Evolutionary conservation across 1,140 invertebrate genomes (phyloP).

Genomic region (Hydropsyche tenuis): DNA sequence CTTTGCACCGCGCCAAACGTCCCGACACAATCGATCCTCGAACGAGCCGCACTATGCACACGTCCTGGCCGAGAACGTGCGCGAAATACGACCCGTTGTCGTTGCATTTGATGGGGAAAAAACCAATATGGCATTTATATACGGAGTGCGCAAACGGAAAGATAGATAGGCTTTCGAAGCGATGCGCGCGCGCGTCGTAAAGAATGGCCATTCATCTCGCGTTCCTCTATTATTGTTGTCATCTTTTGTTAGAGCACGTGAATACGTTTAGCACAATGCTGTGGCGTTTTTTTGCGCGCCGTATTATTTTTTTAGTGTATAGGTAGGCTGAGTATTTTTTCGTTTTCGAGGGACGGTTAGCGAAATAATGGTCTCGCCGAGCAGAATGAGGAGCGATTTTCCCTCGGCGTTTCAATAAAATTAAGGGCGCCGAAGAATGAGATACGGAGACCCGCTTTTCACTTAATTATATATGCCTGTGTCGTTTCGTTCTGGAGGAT

Average conservation of each 20-base stretch:
- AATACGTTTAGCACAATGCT: conserved; percentile 18
- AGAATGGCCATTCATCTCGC: background rate
- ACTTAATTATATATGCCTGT: conserved; percentile 19
- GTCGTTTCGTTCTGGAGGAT: background rate
- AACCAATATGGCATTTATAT: no score
- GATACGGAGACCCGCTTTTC: conserved; percentile 16
- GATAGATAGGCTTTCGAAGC: no score
- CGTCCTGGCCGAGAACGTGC: no score
- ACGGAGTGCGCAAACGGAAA: no score
- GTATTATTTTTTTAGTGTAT: no score
- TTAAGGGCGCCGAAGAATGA: conserved; percentile 5
- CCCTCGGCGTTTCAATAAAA: conserved; percentile 9
- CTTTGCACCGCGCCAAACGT: no score
- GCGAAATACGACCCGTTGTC: no score
- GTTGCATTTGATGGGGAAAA: no score
- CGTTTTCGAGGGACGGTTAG: conserved; percentile 10
- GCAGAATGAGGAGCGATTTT: background rate
- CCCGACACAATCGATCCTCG: no score
- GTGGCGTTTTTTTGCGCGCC: background rate
- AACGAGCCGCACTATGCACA: no score
- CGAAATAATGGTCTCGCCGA: conserved; percentile 5
- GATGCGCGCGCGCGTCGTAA: background rate
- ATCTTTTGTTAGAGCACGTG: conserved; percentile 22
- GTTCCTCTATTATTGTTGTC: conserved; percentile 3
- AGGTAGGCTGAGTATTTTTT: no score